Evolutionary conservation across 2,113 vertebrate species (phyloP).

Genomic region (Bubalus kerabau): DNA sequence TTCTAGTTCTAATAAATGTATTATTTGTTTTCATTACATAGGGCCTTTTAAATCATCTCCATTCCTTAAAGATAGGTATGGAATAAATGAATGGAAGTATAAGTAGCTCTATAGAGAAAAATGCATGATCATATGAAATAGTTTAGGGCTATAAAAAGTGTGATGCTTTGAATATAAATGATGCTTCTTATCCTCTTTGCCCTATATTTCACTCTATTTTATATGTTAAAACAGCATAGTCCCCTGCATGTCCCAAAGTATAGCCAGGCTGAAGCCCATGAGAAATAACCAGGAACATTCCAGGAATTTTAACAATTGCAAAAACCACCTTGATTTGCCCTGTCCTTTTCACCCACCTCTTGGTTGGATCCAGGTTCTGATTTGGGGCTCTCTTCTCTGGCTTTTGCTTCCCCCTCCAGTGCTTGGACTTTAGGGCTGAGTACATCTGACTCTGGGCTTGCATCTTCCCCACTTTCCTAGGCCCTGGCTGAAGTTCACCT

Average conservation of each 20-base stretch:
- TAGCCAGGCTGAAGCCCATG: not conserved
- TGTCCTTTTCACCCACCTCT: not conserved
- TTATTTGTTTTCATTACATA: not conserved
- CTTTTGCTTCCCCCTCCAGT: not conserved
- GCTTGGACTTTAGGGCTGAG: not conserved
- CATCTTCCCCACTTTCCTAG: not conserved
- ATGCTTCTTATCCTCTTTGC: not conserved
- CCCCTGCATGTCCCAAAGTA: not conserved
- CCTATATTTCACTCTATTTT: not conserved
- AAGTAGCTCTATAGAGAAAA: not conserved
- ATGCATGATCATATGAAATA: not conserved
- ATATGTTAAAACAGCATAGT: not conserved
- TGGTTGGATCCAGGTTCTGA: not conserved
- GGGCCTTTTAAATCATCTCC: not conserved
- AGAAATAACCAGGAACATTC: not conserved
- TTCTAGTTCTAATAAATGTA: not conserved
- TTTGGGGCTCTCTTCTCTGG: not conserved
- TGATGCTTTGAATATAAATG: not conserved
- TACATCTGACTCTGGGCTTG: not conserved
- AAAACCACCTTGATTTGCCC: not conserved
- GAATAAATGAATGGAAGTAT: not conserved
- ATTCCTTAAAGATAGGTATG: not conserved
- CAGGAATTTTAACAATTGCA: not conserved
- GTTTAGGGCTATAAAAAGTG: not conserved
- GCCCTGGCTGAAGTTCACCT: not conserved